These are phyloP conservation scores for Apeira syringaria DNA, from an alignment of 2,888 invertebrate genomes.

Conservation along the genomic window DNA sequence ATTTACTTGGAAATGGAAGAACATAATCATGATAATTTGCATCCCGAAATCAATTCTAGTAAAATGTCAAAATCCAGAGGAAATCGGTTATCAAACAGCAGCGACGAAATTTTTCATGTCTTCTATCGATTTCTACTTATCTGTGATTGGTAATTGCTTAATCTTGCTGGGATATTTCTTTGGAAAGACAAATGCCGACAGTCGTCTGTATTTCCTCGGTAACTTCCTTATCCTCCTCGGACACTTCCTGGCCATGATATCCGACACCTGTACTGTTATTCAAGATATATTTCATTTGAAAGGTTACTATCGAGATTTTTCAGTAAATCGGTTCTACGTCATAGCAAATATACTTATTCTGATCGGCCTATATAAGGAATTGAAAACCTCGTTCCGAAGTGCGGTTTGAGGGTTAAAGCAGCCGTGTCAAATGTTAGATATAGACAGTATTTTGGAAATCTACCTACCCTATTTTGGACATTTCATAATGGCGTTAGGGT, in stretches of 20 bases:
- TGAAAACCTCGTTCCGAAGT: slow-evolving; percentile 29
- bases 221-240: slow-evolving; percentile 41
- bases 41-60: slow-evolving; percentile 25
- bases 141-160: slow-evolving; percentile 40
- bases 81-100: slow-evolving; percentile 23
- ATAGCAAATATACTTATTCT: slow-evolving; percentile 45
- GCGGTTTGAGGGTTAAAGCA: slow-evolving; percentile 13
- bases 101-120: slow-evolving; percentile 32
- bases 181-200: slow-evolving; percentile 33
- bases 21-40: slow-evolving; percentile 35
- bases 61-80: slow-evolving; percentile 22
- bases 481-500: slow-evolving; percentile 63
- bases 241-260: slow-evolving; percentile 38
- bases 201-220: slow-evolving; percentile 26
- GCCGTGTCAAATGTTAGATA: slow-evolving; percentile 42
- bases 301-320: slow-evolving; percentile 27
- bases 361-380: slow-evolving; percentile 47
- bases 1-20: slow-evolving; percentile 12
- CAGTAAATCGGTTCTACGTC: slow-evolving; percentile 40
- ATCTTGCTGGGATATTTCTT: slow-evolving; percentile 42
- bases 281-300: slow-evolving; percentile 36
- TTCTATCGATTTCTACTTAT: slow-evolving; percentile 38
- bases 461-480: slow-evolving; percentile 64
- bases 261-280: slow-evolving; percentile 32
- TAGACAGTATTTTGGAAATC: slow-evolving; percentile 33